Base-by-base conservation (phyloP, 2,888 invertebrate genomes). In the Sepiola atlantica region DNA sequence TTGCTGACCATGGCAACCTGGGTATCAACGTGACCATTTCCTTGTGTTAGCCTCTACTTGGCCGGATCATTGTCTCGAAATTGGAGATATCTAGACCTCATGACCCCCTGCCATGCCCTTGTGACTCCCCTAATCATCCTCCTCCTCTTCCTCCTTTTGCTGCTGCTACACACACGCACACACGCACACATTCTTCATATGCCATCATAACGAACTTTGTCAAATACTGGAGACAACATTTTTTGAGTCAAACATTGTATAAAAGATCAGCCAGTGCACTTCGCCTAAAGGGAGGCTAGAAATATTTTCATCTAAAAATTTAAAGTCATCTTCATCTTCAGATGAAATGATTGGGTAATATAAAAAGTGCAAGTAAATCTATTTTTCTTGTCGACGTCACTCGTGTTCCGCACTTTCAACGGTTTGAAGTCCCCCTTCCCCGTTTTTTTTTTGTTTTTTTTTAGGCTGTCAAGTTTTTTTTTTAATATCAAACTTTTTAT, bases 1-100 rank as follows among this genome's bases (percentile, higher is more conserved):
- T 99, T 98, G 99, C 99, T 94, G 99, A 99, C 97, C 99, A 99
- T 97, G 99, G 99, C 93, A 99, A 99, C 98, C 98, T 99, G 96
- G 99, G 99, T 96, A 99, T 99, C 97, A 99, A 99, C 98, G 99
- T 99, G 97, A 99, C 99, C 97, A 99, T 99, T 94, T 97, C 97
- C 57, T 96, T 96, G 96, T 97, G 97, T 95, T 95, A 93, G 55
- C 77, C 77, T 77, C n/a, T 28, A 77, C 77, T 57, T 57, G 21
- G 61, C 61, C 28, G 45, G 61, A 61, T 28, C 61, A 61, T 28
- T 61, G 21, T 24, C 35, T 55, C 55, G 12, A 28, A 90, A n/a
- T n/a, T 92, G n/a, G 35, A 55, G 55, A n/a, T 54, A 8, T 45
- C 45, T 45, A 91, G n/a, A 55, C 55, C 20, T 55, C 92, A 92